Conservation (phyloP, 2,797 vertebrate genomes). For the Okamejei kenojei region DNA sequence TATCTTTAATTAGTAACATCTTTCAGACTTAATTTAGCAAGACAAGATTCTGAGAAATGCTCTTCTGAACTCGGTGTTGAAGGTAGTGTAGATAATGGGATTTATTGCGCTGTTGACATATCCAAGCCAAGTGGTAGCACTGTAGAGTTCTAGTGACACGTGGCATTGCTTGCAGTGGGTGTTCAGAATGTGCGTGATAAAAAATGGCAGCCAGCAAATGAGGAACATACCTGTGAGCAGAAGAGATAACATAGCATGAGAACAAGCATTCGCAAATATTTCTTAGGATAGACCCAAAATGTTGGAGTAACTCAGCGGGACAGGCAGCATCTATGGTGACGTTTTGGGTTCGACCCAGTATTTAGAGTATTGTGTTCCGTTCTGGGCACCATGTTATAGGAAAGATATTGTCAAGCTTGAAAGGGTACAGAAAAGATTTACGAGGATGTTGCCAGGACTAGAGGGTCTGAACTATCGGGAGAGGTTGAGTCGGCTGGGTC, state of each 20-base stretch:
- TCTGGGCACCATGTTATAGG: no score
- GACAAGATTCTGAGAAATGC: slow-evolving; percentile 90
- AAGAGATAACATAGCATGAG: slow-evolving; percentile 44
- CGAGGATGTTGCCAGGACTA: no score
- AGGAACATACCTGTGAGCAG: slow-evolving; percentile 76
- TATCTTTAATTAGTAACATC: background rate
- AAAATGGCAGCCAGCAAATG: slow-evolving; percentile 94
- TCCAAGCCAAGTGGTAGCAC: slow-evolving; percentile 86
- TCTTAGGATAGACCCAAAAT: background rate
- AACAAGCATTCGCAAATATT: slow-evolving; percentile 13
- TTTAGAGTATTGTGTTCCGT: no score
- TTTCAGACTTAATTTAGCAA: slow-evolving; percentile 59
- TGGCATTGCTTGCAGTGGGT: slow-evolving; percentile 78
- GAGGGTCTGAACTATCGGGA: no score
- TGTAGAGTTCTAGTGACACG: slow-evolving; percentile 73
- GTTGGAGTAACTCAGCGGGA: no score
- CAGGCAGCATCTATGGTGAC: no score
- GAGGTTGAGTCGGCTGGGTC: no score
- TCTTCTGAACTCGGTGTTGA: slow-evolving; percentile 85
- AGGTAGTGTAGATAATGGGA: slow-evolving; percentile 87
- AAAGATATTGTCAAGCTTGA: no score
- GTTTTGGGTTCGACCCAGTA: no score
- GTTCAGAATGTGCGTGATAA: slow-evolving; percentile 87
- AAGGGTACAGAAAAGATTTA: no score
- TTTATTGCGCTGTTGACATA: slow-evolving; percentile 90